phyloP scores from a whole-genome alignment of 2,797 vertebrate species.

The Aeoliscus strigatus region DNA sequence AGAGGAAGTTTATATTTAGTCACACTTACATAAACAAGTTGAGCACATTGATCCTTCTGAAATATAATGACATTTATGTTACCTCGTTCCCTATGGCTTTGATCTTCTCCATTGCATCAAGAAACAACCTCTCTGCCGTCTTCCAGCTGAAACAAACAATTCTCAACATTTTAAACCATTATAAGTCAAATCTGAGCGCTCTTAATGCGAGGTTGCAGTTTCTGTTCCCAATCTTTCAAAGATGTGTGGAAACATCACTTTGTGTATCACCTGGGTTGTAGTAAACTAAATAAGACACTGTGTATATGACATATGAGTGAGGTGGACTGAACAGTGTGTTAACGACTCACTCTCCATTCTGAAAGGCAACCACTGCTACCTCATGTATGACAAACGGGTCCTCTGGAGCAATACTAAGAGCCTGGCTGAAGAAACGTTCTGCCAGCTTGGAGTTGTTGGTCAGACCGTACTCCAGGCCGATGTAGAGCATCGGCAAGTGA shows the following conservation, averaged over 20 bases:
- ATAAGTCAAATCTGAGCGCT: neutral
- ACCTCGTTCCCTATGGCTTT: conserved; percentile 99
- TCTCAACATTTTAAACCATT: neutral
- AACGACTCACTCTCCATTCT: conserved; percentile 99
- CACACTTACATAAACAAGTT: neutral
- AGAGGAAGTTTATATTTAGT: neutral
- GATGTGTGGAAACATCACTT: no score
- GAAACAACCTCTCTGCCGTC: conserved; percentile 93
- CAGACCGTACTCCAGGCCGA: conserved; percentile 95
- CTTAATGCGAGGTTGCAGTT: neutral
- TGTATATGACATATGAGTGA: no score
- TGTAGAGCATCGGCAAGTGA: conserved; percentile 97
- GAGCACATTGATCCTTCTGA: neutral
- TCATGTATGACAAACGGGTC: conserved; percentile 98
- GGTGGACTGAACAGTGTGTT: no score
- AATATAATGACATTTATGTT: conserved; percentile 28
- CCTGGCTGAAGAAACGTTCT: conserved; percentile 97
- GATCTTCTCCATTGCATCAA: conserved; percentile 98
- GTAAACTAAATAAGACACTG: no score
- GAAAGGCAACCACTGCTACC: conserved; percentile 98
- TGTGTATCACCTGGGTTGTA: no score
- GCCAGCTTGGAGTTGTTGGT: conserved; percentile 99
- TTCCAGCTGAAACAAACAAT: conserved; percentile 83
- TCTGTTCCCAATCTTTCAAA: no score
- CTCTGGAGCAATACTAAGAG: conserved; percentile 94